Evolutionary conservation across 2,113 vertebrate genomes (phyloP), one percentile per base, ranked within the genome.

Genomic region (Chionodraco myersi): DNA sequence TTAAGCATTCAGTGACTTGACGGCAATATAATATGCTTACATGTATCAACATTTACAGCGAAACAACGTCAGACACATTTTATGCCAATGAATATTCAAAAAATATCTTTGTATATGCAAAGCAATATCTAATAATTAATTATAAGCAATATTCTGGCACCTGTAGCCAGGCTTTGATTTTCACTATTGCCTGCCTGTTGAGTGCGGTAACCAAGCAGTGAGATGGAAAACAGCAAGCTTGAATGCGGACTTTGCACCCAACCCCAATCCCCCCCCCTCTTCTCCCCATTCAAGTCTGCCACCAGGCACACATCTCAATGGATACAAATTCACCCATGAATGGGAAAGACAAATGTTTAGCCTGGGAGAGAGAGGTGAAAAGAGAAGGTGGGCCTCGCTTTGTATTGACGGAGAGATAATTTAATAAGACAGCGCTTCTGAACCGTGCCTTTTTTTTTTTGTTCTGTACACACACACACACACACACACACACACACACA

Each of bases 281-380:
- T 9, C 59, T 18, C 79, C 53, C 73, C 75, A 62, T 73, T 81
- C n/a, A n/a, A 76, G 60, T 57, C 82, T 62, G 34, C 79, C 86
- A 88, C 78, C 75, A 72, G 86, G 80, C 90, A 73, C 84, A 56
- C 77, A 67, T 87, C 82, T 90, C 88, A 79, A 77, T 82, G 87
- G 88, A 92, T 88, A 90, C 85, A 92, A 91, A 93, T 92, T 88
- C 83, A 89, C 60, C 86, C 91, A 87, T 93, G 91, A 93, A 92
- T 91, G 89, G 89, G 91, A 91, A 92, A 94, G 90, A 91, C 87
- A 92, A 92, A 93, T 90, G 89, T 92, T 94, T 92, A 90, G 88
- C 77, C 80, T 80, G 15, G 82, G 48, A 89, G 81, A 83, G 87
- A 81, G 87, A 81, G 86, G 89, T 92, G 86, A 88, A 90, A 89